Percentiles rank a stretch among this genome's conserved stretches.
These are phyloP conservation scores for Rhinella marina DNA, from an alignment of 2,797 vertebrate genomes.

Conservation along the genomic window DNA sequence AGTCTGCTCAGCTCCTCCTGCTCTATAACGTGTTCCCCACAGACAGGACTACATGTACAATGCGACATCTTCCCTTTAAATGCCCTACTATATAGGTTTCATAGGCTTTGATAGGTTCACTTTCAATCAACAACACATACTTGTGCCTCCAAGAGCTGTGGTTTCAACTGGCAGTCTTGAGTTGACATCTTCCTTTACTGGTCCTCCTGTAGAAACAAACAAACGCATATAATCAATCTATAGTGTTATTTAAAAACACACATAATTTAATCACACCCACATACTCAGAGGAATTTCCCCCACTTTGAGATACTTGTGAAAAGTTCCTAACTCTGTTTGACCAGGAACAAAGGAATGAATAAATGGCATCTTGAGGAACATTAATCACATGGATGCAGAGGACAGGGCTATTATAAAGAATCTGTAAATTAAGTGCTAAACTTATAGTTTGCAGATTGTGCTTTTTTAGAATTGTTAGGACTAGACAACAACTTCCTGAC, in stretches of 20 bases:
- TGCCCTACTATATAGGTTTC: neutral
- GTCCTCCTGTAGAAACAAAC: constrained; percentile 77
- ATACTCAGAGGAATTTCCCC: neutral
- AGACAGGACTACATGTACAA: too few relatives aligned
- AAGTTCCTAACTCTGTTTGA: neutral
- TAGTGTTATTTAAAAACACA: neutral
- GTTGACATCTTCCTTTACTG: constrained; percentile 77
- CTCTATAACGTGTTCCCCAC: too few relatives aligned
- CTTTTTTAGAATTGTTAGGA: neutral
- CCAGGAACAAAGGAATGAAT: neutral
- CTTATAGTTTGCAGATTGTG: neutral
- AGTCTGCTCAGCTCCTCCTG: too few relatives aligned
- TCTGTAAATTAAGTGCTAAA: neutral
- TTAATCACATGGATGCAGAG: neutral
- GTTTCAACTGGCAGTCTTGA: constrained; percentile 75
- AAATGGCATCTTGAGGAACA: neutral
- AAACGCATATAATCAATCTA: constrained; percentile 42
- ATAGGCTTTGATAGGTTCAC: neutral
- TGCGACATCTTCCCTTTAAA: too few relatives aligned
- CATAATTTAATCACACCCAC: neutral
- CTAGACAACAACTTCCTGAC: neutral
- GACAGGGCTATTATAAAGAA: neutral
- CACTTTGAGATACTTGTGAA: neutral
- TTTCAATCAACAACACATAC: constrained; percentile 72
- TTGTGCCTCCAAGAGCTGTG: constrained; percentile 85